Percentiles rank a stretch among this genome's conserved stretches.
phyloP scores from a whole-genome alignment of 35 echinoderm and acorn worm species.

The Ophiothrix spiculata region DNA sequence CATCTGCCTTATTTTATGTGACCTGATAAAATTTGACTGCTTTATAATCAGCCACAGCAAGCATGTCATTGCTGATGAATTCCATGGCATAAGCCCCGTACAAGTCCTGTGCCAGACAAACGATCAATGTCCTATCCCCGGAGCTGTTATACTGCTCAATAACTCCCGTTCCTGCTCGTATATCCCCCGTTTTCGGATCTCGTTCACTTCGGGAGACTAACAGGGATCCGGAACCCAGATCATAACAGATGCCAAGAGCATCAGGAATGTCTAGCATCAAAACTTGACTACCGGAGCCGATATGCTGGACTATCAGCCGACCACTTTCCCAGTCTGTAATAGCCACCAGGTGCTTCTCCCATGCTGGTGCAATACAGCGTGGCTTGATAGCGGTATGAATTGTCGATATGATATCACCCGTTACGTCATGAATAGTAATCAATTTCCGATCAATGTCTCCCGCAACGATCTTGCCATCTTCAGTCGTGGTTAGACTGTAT shows the following conservation, averaged over 20 bases:
- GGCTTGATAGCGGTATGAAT: not conserved
- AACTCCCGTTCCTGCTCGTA: not conserved
- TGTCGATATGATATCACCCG: not conserved
- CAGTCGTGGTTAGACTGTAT: not conserved
- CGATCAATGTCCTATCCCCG: not conserved
- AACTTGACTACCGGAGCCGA: not conserved
- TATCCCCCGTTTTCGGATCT: not conserved
- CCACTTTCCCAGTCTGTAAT: not conserved
- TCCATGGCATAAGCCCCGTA: not conserved
- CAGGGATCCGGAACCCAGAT: not conserved
- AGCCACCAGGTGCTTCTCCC: not conserved
- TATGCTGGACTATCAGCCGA: not conserved
- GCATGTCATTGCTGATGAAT: not conserved
- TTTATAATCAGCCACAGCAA: not conserved
- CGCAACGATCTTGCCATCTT: not conserved
- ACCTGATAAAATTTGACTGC: not conserved
- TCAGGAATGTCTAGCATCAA: not conserved
- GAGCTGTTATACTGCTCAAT: not conserved
- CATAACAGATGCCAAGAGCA: not conserved
- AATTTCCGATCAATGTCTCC: not conserved
- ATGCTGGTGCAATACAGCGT: not conserved
- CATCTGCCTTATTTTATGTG: not conserved
- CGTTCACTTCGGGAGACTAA: not conserved
- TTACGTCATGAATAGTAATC: not conserved
- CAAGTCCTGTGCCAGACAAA: not conserved